Percentiles rank a stretch among this genome's conserved stretches.
phyloP scores from a whole-genome alignment of 2,888 invertebrate species.

The Gymnocheta viridis region DNA sequence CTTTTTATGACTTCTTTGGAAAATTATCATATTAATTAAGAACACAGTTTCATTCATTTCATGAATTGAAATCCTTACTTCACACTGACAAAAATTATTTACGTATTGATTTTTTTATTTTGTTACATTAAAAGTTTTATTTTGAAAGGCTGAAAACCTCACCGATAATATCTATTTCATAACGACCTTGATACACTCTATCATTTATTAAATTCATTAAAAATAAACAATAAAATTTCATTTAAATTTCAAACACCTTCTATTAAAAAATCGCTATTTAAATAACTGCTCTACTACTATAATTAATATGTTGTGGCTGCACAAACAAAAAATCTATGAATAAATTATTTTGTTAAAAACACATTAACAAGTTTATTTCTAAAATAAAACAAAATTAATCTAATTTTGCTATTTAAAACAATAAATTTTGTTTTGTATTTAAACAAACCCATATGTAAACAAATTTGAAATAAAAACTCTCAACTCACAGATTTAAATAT shows the following conservation, averaged over 20 bases:
- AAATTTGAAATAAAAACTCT: background rate
- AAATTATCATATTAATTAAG: too few species aligned
- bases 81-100: too few species aligned
- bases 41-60: too few species aligned
- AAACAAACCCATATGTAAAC: conserved; percentile 19
- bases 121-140: too few species aligned
- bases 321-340: background rate
- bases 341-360: conserved; percentile 17
- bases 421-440: conserved; percentile 13
- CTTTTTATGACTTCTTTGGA: too few species aligned
- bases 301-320: background rate
- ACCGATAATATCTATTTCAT: background rate
- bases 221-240: background rate
- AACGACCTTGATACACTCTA: background rate
- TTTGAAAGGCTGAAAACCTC: too few species aligned
- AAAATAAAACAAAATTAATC: conserved; percentile 24
- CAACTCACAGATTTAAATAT: background rate
- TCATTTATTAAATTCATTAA: background rate
- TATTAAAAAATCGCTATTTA: background rate
- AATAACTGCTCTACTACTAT: background rate
- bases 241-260: conserved; percentile 16
- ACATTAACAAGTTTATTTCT: conserved; percentile 32
- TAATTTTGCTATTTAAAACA: conserved; percentile 32
- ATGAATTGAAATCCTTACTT: too few species aligned
- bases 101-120: too few species aligned